Percentiles rank a stretch among this genome's conserved stretches.
Evolutionary conservation across 2,888 invertebrate species (phyloP).

Genomic region (Chrysodeixis includens): DNA sequence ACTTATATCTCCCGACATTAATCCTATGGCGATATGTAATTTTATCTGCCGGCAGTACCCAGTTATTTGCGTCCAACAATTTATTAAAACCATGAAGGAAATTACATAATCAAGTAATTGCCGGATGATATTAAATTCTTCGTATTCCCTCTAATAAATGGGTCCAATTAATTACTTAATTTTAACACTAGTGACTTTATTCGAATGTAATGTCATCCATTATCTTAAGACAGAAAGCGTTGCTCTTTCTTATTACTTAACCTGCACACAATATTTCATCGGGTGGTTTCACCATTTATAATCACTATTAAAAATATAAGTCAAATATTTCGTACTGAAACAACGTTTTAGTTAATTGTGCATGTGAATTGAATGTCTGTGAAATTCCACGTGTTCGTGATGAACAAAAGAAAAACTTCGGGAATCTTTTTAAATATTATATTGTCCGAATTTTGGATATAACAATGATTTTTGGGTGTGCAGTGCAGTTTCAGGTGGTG

Average conservation of each 20-base stretch:
- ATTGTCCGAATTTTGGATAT: too few relatives aligned
- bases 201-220: background rate
- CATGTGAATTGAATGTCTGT: too few relatives aligned
- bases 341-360: too few relatives aligned
- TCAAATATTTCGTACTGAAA: too few relatives aligned
- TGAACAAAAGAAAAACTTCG: too few relatives aligned
- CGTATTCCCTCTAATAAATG: conserved; percentile 2
- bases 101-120: background rate
- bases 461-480: too few relatives aligned
- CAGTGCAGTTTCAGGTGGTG: too few relatives aligned
- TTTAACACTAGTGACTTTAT: background rate
- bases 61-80: background rate
- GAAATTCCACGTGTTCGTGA: too few relatives aligned
- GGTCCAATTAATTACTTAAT: background rate
- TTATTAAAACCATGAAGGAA: background rate
- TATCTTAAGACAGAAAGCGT: background rate
- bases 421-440: too few relatives aligned
- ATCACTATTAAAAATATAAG: background rate
- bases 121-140: conserved; percentile 1
- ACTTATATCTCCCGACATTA: conserved; percentile 1
- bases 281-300: background rate
- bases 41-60: background rate
- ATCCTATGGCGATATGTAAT: conserved; percentile 1
- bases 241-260: too few relatives aligned
- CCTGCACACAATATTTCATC: too few relatives aligned